These are phyloP conservation scores for Emmelina monodactyla DNA, from an alignment of 2,888 invertebrate species.

Conservation along the genomic window DNA sequence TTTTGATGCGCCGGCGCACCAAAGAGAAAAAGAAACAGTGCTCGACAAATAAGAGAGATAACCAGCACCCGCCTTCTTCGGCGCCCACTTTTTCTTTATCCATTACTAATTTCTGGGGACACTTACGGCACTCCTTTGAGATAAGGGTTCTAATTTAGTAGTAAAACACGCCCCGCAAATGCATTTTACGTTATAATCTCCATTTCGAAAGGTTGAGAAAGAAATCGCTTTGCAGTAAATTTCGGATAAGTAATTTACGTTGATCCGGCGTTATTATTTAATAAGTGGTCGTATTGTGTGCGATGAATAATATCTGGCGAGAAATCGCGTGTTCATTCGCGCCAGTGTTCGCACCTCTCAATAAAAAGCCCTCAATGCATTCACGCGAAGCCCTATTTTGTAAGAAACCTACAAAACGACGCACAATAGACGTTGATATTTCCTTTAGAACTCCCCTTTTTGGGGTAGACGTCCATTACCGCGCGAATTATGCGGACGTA, in stretches of 20 bases:
- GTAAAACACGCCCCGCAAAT: no score
- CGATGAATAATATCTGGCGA: slow-evolving; percentile 24
- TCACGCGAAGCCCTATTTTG: slow-evolving; percentile 52
- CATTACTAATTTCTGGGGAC: slow-evolving; percentile 35
- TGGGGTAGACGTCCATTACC: slow-evolving; percentile 46
- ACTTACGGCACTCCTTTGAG: slow-evolving; percentile 22
- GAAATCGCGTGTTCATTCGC: slow-evolving; percentile 31
- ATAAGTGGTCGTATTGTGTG: not conserved
- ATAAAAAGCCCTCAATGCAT: slow-evolving; percentile 60
- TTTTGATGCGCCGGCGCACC: slow-evolving; percentile 39
- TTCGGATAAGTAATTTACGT: no score
- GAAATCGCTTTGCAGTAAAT: no score
- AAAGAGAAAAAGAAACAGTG: slow-evolving; percentile 41
- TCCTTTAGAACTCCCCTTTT: slow-evolving; percentile 56
- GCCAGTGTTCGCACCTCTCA: slow-evolving; percentile 48
- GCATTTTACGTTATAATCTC: no score
- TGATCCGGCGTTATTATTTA: not conserved
- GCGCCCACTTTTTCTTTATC: slow-evolving; percentile 48
- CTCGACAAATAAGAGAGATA: slow-evolving; percentile 63
- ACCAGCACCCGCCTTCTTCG: slow-evolving; percentile 31
- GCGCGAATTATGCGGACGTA: slow-evolving; percentile 49
- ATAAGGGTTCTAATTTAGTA: not conserved
- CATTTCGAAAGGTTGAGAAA: no score
- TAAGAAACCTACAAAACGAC: slow-evolving; percentile 48
- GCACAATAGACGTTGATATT: slow-evolving; percentile 56